phyloP scores from a whole-genome alignment of 2,797 vertebrate species.

The Molossus alvarezi region DNA sequence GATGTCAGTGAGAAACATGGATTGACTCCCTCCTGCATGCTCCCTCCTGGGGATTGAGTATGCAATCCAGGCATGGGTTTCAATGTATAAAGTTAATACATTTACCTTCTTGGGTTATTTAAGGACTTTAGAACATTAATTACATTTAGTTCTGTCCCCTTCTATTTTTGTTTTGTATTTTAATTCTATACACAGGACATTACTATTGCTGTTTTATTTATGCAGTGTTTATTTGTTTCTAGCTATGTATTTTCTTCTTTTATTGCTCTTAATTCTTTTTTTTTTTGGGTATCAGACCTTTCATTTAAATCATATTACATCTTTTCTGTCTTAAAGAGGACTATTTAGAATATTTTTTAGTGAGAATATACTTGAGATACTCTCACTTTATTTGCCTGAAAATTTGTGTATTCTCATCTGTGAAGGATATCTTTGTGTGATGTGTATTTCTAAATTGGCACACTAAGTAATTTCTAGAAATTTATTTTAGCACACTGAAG shows the following conservation, averaged over 20 bases:
- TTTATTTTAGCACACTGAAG: background rate
- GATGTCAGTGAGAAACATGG: too few species aligned
- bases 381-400: background rate
- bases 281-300: background rate
- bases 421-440: background rate
- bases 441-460: background rate
- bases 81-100: background rate
- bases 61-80: background rate
- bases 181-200: background rate
- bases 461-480: background rate
- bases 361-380: background rate
- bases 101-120: background rate
- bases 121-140: background rate
- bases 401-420: constrained; percentile 6
- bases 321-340: background rate
- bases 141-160: background rate
- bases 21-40: too few species aligned
- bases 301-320: too few species aligned
- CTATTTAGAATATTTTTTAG: background rate
- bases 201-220: background rate
- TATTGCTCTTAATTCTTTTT: background rate
- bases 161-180: constrained; percentile 11
- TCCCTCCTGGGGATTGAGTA: too few species aligned
- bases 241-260: background rate
- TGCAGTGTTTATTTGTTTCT: background rate